phyloP scores from a whole-genome alignment of 2,888 invertebrate species.

The Mycalesis mineus region DNA sequence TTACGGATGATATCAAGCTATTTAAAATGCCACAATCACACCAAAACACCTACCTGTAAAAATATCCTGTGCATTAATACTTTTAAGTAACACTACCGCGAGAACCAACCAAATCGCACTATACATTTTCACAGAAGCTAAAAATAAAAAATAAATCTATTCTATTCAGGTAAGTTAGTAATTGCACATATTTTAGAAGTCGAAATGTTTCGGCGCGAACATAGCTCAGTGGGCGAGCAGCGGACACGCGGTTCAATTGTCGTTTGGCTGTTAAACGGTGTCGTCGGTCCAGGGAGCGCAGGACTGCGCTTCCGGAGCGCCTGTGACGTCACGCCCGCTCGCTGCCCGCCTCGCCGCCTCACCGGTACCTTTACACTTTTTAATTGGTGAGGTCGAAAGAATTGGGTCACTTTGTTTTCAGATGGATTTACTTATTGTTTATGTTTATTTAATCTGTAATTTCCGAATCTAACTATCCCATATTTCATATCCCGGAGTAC shows the following conservation, averaged over 20 bases:
- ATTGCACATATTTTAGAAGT: constrained; percentile 34
- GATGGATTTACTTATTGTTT: constrained; percentile 51
- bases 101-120: constrained; percentile 37
- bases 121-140: constrained; percentile 41
- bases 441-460: constrained; percentile 21
- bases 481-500: neutral
- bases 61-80: constrained; percentile 46
- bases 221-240: constrained; percentile 55
- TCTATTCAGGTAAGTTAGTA: constrained; percentile 12
- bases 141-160: constrained; percentile 12
- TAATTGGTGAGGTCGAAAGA: constrained; percentile 75
- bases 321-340: constrained; percentile 49
- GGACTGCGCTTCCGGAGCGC: constrained; percentile 64
- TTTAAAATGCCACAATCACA: too few relatives aligned
- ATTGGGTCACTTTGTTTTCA: constrained; percentile 57
- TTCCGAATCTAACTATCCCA: neutral
- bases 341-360: constrained; percentile 34
- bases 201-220: constrained; percentile 49
- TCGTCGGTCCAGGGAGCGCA: constrained; percentile 56
- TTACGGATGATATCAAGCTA: too few relatives aligned
- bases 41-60: constrained; percentile 45
- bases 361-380: constrained; percentile 70
- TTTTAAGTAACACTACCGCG: constrained; percentile 41
- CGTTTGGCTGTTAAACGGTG: constrained; percentile 61
- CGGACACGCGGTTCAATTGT: constrained; percentile 75